Evolutionary conservation across 1,140 invertebrate genomes (phyloP).

Genomic region (Drosophila mayri): DNA sequence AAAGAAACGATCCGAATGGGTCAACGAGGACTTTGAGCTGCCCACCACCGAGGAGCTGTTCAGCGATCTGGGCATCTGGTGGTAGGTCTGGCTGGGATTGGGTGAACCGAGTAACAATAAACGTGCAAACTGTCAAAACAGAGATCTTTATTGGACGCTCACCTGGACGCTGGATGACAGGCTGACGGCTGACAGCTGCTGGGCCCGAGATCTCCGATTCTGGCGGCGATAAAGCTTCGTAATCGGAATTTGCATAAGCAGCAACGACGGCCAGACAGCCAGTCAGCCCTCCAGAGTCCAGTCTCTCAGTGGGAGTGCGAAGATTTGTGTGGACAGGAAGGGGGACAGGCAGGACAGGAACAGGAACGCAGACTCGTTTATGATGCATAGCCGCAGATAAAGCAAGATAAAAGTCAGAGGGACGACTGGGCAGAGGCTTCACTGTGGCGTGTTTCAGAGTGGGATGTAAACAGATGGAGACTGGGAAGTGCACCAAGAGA

Average conservation of each 20-base stretch:
- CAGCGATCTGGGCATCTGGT: slow-evolving; percentile 82
- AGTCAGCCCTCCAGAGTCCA: slow-evolving; percentile 18
- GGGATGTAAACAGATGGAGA: slow-evolving; percentile 20
- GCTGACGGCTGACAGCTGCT: slow-evolving; percentile 33
- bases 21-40: slow-evolving; percentile 80
- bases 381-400: slow-evolving; percentile 73
- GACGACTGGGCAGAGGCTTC: slow-evolving; percentile 36
- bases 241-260: slow-evolving; percentile 59
- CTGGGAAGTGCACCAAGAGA: not conserved
- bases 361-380: slow-evolving; percentile 56
- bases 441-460: slow-evolving; percentile 38
- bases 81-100: slow-evolving; percentile 49
- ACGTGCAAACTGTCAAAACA: slow-evolving; percentile 54
- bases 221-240: slow-evolving; percentile 52
- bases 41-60: slow-evolving; percentile 79
- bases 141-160: slow-evolving; percentile 51
- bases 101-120: slow-evolving; percentile 30
- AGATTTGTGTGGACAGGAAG: slow-evolving; percentile 36
- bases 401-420: slow-evolving; percentile 68
- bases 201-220: slow-evolving; percentile 44
- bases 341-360: slow-evolving; percentile 9
- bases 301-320: slow-evolving; percentile 35
- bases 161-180: slow-evolving; percentile 19
- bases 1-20: slow-evolving; percentile 68
- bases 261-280: slow-evolving; percentile 34